Conservation (phyloP, 2,888 invertebrate genomes). For the Stenolophus ochropezus region DNA sequence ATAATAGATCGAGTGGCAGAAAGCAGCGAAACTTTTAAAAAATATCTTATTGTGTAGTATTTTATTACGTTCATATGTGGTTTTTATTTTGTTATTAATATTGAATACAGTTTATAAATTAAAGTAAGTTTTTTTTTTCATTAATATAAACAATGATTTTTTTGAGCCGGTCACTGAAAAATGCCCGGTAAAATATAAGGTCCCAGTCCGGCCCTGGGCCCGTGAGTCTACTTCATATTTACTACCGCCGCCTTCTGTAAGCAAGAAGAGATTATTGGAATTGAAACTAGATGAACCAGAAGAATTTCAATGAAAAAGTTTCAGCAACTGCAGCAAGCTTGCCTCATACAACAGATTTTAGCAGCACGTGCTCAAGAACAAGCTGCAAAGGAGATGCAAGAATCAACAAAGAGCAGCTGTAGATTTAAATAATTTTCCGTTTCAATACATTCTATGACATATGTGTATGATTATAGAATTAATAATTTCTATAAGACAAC, state of each 20-base stretch:
- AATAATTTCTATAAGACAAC: background rate
- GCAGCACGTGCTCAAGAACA: conserved; percentile 47
- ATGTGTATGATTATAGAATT: background rate
- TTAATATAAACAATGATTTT: too few species aligned
- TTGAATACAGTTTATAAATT: too few species aligned
- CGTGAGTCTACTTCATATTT: background rate
- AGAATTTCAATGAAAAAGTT: conserved; percentile 48
- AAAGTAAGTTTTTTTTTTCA: too few species aligned
- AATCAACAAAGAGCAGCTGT: background rate
- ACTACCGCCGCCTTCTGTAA: conserved; percentile 45
- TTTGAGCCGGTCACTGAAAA: too few species aligned
- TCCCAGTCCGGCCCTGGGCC: too few species aligned
- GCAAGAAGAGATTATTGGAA: conserved; percentile 33
- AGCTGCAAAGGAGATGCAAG: conserved; percentile 45
- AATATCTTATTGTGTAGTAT: too few species aligned
- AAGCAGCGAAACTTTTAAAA: too few species aligned
- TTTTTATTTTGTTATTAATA: too few species aligned
- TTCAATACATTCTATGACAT: background rate
- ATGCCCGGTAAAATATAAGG: too few species aligned
- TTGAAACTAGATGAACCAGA: conserved; percentile 12
- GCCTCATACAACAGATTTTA: conserved; percentile 47
- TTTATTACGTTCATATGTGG: too few species aligned
- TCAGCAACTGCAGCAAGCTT: conserved; percentile 45
- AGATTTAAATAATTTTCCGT: background rate
- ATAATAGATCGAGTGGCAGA: too few species aligned